Percentiles rank a stretch among this genome's conserved stretches.
Evolutionary conservation across 1,140 invertebrate genomes (phyloP).

Genomic region (Cydia splendana): DNA sequence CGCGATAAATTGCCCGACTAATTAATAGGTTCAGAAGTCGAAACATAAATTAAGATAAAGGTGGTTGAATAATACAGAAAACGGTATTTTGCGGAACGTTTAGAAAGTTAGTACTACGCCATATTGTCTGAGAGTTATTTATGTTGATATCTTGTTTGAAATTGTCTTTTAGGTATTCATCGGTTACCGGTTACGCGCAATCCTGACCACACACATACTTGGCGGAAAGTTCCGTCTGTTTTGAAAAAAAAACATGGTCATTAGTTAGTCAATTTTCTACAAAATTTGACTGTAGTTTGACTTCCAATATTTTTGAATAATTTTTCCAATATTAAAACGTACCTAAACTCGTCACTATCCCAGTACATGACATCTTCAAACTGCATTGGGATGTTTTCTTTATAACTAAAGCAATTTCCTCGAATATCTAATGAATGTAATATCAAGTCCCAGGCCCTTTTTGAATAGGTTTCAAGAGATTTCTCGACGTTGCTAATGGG

Average conservation of each 20-base stretch:
- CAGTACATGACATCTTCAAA: too few species aligned
- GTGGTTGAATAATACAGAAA: slow-evolving; percentile 19
- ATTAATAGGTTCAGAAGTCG: slow-evolving; percentile 26
- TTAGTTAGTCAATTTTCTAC: too few species aligned
- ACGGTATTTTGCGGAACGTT: slow-evolving; percentile 20
- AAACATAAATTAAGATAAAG: slow-evolving; percentile 32
- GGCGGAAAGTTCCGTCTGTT: neutral
- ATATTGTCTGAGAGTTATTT: neutral
- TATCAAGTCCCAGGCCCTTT: neutral
- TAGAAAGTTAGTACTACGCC: neutral
- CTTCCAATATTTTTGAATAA: too few species aligned
- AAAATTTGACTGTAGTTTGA: too few species aligned
- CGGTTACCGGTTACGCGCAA: neutral
- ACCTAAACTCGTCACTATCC: too few species aligned
- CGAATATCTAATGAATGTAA: neutral
- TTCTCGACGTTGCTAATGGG: slow-evolving; percentile 1
- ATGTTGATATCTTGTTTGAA: neutral
- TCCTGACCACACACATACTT: neutral
- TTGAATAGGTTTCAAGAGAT: neutral
- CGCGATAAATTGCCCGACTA: slow-evolving; percentile 14
- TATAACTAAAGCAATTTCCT: neutral
- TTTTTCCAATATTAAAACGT: too few species aligned
- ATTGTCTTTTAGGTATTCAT: neutral
- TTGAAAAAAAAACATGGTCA: too few species aligned
- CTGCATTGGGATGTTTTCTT: too few species aligned